Evolutionary conservation across 2,113 vertebrate genomes (phyloP), one percentile per base, ranked within the genome.

Genomic region (Tenrec ecaudatus): DNA sequence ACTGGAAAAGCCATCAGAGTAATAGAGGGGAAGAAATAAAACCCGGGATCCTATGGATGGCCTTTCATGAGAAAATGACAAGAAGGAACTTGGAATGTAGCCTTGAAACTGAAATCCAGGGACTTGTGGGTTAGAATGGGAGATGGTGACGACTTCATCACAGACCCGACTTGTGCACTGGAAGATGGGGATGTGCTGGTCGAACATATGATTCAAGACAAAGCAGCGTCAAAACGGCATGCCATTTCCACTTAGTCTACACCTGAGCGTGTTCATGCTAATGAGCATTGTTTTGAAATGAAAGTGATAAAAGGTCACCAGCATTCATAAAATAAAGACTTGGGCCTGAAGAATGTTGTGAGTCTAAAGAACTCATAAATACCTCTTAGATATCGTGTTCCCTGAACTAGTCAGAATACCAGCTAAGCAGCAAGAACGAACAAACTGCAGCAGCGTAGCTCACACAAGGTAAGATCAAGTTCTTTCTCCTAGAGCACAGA

Each of bases 271-370:
- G 8, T 75, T 79, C 2, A 3, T 33, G 40, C 31, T 64, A 33
- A 17, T 58, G 47, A 10, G 47, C 19, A 7, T 77, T 33, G 0
- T 33, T 75, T 25, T 53, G 38, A n/a, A 47, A 31, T 27, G 27
- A n/a, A 64, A 73, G 14, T 77, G n/a, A 20, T 16, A 36, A 17
- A 17, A 11, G 22, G 16, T 80, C 38, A 33, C 17, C 8, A 29
- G 29, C 0, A 4, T 19, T 62, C 0, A 8, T 17, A 68, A 16
- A 33, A 58, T 62, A 43, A 71, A 14, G 0, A 0, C 3, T 58
- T 38, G 80, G 80, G 10, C 40, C 53, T 43, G 22, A 58, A 86
- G 78, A 60, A 38, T 53, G 17, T n/a, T 79, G 27, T 16, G 19
- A 0, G 68, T 38, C 57, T 82, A 79, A 43, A 77, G 58, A 77